phyloP scores from a whole-genome alignment of 2,797 vertebrate species.

The Bufotes viridis region DNA sequence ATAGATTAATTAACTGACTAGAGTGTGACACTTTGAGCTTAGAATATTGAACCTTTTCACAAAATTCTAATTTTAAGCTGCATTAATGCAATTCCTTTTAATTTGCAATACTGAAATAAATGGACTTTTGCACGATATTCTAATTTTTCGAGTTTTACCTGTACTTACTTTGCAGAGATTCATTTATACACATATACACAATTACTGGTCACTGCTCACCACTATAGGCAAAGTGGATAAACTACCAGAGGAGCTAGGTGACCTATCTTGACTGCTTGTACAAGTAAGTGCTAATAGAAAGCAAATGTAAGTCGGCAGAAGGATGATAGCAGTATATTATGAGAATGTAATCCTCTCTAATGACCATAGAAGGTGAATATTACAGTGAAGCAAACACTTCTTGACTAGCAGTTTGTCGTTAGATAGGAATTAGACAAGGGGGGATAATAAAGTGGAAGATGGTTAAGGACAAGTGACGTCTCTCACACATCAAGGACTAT shows the following conservation, averaged over 20 bases:
- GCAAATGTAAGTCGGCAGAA: not conserved
- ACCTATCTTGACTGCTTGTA: not conserved
- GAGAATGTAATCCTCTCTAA: not conserved
- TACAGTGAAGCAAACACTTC: not conserved
- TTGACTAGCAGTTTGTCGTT: not conserved
- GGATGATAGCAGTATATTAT: not conserved
- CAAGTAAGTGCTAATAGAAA: constrained; percentile 1
- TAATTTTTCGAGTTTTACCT: too few relatives aligned
- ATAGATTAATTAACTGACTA: too few relatives aligned
- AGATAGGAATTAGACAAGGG: not conserved
- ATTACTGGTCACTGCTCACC: not conserved
- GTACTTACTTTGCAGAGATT: not conserved
- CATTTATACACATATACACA: not conserved
- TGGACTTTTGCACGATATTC: too few relatives aligned
- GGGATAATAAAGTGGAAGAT: not conserved
- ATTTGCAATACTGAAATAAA: too few relatives aligned
- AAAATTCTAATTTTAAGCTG: too few relatives aligned
- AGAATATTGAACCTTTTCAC: too few relatives aligned
- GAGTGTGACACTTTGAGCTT: too few relatives aligned
- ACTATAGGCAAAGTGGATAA: not conserved
- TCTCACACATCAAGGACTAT: not conserved
- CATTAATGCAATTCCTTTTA: too few relatives aligned
- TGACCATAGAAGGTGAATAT: not conserved
- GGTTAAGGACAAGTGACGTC: not conserved
- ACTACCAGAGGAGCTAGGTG: not conserved